These are phyloP conservation scores for Ailuropoda melanoleuca DNA, from an alignment of 2,113 vertebrate species.

Conservation along the genomic window DNA sequence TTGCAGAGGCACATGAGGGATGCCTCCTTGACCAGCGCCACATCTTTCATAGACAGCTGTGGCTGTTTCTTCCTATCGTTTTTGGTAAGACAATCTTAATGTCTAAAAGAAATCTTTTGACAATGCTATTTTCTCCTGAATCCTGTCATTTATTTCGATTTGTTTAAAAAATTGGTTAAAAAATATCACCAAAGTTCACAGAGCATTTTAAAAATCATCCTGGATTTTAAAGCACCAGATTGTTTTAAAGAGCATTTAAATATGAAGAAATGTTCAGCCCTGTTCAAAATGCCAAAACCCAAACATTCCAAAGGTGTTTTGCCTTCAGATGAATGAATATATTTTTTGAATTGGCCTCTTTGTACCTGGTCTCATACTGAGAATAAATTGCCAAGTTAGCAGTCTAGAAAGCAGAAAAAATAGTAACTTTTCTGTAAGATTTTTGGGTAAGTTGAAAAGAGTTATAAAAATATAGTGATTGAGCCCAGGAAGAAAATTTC, in stretches of 20 bases:
- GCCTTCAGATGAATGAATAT: neutral
- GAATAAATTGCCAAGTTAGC: neutral
- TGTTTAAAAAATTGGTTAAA: neutral
- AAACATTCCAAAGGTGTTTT: neutral
- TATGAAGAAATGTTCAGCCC: neutral
- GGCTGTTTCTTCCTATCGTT: neutral
- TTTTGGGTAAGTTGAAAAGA: neutral
- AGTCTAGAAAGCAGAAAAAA: neutral
- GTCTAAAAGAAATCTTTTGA: neutral
- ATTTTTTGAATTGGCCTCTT: neutral
- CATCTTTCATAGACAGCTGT: neutral
- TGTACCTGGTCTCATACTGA: neutral
- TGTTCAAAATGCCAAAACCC: neutral
- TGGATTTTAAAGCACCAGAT: neutral
- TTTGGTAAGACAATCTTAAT: too few species aligned
- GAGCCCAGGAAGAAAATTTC: neutral
- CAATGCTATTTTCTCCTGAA: neutral
- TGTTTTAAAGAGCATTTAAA: neutral
- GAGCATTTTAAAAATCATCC: neutral
- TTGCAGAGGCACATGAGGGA: neutral
- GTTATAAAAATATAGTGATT: constrained; percentile 1
- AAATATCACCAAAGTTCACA: neutral
- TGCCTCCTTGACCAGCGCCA: neutral
- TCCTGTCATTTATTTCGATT: neutral
- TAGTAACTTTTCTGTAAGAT: neutral